These are phyloP conservation scores for Rhinopithecus roxellana DNA, from an alignment of 2,113 vertebrate genomes.

Conservation along the genomic window DNA sequence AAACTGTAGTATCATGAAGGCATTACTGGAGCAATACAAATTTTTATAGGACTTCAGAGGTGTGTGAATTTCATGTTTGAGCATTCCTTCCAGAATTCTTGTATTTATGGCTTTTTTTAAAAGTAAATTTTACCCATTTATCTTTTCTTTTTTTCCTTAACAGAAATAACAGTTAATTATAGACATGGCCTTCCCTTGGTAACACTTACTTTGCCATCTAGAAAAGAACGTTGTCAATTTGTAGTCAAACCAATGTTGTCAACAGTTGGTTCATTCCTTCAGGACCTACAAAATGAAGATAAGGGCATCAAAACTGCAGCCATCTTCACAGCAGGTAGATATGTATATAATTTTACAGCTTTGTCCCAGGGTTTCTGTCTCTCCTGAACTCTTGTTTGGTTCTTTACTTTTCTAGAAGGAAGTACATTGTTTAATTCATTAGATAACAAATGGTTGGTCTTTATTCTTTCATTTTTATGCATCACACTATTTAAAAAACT, in stretches of 20 bases:
- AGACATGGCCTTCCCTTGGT: slow-evolving; percentile 90
- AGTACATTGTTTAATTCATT: background rate
- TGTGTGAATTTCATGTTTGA: background rate
- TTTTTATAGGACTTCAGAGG: background rate
- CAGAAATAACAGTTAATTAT: slow-evolving; percentile 88
- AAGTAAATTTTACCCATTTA: background rate
- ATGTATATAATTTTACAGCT: background rate
- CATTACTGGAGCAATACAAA: background rate
- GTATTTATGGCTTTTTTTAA: background rate
- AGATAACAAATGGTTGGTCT: background rate
- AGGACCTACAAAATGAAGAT: slow-evolving; percentile 90
- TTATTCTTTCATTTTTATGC: background rate
- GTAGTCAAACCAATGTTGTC: slow-evolving; percentile 89
- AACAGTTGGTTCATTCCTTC: slow-evolving; percentile 89
- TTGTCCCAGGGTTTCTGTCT: background rate
- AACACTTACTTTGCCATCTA: slow-evolving; percentile 91
- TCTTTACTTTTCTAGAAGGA: background rate
- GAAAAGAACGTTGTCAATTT: slow-evolving; percentile 92
- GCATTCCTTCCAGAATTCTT: background rate
- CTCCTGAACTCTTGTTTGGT: background rate
- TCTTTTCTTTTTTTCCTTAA: background rate
- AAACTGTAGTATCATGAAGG: background rate
- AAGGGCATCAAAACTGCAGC: slow-evolving; percentile 84
- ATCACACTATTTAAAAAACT: background rate
- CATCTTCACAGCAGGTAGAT: slow-evolving; percentile 85